Percentiles rank a stretch among this genome's conserved stretches.
These are phyloP conservation scores for Caenorhabditis briggsae DNA, from an alignment of 1,140 invertebrate species.

Conservation along the genomic window DNA sequence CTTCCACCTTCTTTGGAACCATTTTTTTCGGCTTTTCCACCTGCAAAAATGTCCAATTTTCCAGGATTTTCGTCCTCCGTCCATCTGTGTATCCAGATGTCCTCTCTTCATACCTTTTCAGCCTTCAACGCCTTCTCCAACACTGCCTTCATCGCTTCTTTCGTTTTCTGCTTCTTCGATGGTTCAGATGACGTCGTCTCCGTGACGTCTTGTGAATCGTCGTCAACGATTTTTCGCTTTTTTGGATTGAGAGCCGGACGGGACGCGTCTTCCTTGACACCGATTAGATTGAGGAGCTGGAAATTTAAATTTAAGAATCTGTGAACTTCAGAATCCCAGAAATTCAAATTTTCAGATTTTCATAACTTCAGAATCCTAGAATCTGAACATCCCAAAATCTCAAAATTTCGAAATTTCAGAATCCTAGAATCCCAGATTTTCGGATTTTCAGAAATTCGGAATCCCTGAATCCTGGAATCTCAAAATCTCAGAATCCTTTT, in stretches of 20 bases:
- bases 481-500: background rate
- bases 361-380: too few species aligned
- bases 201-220: background rate
- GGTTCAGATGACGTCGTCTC: background rate
- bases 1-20: background rate
- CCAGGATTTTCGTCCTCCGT: too few species aligned
- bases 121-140: slow-evolving; percentile 6
- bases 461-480: background rate
- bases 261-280: background rate
- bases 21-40: background rate
- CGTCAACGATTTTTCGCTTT: slow-evolving; percentile 11
- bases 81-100: too few species aligned
- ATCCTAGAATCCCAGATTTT: too few species aligned
- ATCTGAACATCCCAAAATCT: too few species aligned
- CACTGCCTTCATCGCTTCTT: background rate
- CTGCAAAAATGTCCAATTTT: too few species aligned
- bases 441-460: too few species aligned
- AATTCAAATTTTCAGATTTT: too few species aligned
- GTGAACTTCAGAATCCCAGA: too few species aligned
- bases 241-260: background rate
- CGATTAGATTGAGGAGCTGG: slow-evolving; percentile 15
- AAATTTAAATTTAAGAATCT: background rate
- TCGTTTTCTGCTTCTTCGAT: background rate
- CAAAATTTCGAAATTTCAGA: too few species aligned
- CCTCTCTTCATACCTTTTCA: background rate